These are phyloP conservation scores for Phylloscopus trochiloides DNA, from an alignment of 2,113 vertebrate genomes.

Conservation along the genomic window DNA sequence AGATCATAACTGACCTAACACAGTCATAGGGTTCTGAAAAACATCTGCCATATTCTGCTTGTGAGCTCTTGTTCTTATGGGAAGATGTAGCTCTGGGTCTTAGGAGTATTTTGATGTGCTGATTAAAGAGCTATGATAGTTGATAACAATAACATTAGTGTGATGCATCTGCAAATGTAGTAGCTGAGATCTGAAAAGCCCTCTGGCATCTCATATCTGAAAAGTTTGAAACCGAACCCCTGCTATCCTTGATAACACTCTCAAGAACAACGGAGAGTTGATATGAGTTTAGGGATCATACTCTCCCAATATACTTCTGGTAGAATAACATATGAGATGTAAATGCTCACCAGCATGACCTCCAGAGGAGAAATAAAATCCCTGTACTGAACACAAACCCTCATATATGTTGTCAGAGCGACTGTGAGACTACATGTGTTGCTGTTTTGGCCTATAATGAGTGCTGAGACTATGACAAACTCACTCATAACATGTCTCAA, in stretches of 20 bases:
- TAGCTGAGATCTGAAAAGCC: not conserved
- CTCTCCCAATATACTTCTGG: not conserved
- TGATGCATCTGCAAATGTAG: not conserved
- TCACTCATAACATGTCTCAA: not conserved
- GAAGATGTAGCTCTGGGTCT: not conserved
- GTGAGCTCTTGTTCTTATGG: not conserved
- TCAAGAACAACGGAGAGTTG: not conserved
- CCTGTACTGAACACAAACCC: not conserved
- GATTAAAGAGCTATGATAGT: not conserved
- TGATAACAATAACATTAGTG: not conserved
- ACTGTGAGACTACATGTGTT: not conserved
- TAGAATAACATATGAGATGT: not conserved
- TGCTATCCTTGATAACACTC: not conserved
- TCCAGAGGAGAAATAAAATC: constrained; percentile 9
- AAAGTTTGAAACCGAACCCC: not conserved
- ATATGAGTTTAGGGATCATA: not conserved
- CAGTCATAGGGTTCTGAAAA: not conserved
- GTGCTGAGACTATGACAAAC: not conserved
- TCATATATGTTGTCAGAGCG: not conserved
- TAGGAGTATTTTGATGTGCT: not conserved
- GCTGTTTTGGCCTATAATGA: not conserved
- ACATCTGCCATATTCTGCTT: not conserved
- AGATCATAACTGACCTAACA: not conserved
- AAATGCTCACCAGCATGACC: not conserved
- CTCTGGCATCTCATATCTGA: not conserved